These are phyloP conservation scores for Cariama cristata DNA, from an alignment of 2,113 vertebrate genomes.

Conservation along the genomic window DNA sequence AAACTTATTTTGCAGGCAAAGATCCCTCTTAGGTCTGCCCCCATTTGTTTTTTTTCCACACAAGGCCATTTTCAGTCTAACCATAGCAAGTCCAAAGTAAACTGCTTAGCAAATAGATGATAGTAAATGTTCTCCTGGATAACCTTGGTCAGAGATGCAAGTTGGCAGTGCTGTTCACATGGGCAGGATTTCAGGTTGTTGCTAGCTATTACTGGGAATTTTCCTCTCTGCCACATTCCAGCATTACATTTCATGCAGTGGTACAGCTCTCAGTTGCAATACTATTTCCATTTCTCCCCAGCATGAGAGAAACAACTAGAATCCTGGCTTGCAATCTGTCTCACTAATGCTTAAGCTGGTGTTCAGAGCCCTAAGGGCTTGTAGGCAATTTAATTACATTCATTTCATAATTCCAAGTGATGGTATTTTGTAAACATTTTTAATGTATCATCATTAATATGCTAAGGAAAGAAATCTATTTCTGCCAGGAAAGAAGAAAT, in stretches of 20 bases:
- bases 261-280: background rate
- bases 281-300: slow-evolving; percentile 18
- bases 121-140: background rate
- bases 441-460: slow-evolving; percentile 78
- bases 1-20: background rate
- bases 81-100: background rate
- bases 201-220: background rate
- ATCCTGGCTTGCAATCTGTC: slow-evolving; percentile 59
- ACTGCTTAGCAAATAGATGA: background rate
- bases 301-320: background rate
- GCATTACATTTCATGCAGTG: background rate
- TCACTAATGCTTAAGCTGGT: slow-evolving; percentile 67
- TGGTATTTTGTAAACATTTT: slow-evolving; percentile 76
- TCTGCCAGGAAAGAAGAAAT: slow-evolving; percentile 72
- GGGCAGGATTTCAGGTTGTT: background rate
- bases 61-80: background rate
- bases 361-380: slow-evolving; percentile 40
- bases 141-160: background rate
- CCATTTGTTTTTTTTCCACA: background rate
- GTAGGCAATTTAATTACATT: slow-evolving; percentile 66
- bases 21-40: background rate
- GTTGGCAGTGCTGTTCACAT: background rate
- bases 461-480: slow-evolving; percentile 74
- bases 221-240: background rate
- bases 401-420: slow-evolving; percentile 72